Evolutionary conservation across 2,113 vertebrate genomes (phyloP), one percentile per base, ranked within the genome.

Genomic region (Clarias magur): DNA sequence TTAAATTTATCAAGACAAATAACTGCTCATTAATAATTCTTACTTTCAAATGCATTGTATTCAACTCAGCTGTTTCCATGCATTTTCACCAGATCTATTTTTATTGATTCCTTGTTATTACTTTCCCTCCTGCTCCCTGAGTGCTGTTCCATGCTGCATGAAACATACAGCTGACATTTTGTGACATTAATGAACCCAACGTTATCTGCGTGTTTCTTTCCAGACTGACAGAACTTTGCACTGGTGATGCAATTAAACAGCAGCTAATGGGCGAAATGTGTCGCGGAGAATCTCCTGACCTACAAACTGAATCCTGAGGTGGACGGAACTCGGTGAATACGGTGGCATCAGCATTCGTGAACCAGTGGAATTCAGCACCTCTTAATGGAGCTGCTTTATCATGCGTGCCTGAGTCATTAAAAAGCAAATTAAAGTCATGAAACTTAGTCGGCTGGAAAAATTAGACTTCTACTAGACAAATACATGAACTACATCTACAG

Each of bases 371-470:
- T 85, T 80, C 89, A 86, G 65, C 75, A 30, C 80, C 63, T 85
- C 70, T 88, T 86, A 90, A 92, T 91, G 86, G 88, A 87, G 86
- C 82, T 90, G 88, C 88, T 91, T 85, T 89, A 88, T 90, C 88
- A 90, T 91, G 83, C 84, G 13, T 88, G 89, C 56, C 86, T 54
- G 57, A 89, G 86, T 86, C 83, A 89, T 91, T 90, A 92, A 89
- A 88, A 82, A 90, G 19, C 80, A 68, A 90, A 91, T 90, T 90
- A 89, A 88, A 88, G 75, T 88, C 79, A 63, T 85, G 88, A 91
- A 89, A 87, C 68, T 78, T 72, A 84, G 83, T 89, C 63, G 83
- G 63, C 59, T 84, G 72, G 73, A 88, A 88, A 72, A 87, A 89
- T 87, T 57, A 34, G 63, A 88, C 80, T 59, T 88, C 42, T 15